Conservation (phyloP, 23 tunicate genomes). For the Botrylloides violaceus region DNA sequence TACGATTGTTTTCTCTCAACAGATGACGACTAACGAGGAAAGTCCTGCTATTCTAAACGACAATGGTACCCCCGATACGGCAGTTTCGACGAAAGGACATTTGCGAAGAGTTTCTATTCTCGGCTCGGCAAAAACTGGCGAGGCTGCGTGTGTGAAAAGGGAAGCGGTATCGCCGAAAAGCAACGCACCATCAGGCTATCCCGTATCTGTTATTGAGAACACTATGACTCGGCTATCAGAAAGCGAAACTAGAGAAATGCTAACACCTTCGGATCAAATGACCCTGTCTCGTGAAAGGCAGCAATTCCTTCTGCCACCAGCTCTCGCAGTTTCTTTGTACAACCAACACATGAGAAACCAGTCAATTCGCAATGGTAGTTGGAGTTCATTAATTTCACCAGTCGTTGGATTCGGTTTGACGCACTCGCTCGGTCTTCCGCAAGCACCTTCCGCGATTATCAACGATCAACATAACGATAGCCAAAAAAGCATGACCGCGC, state of each 20-base stretch:
- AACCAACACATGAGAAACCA: not conserved
- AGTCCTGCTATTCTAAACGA: not conserved
- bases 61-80: not conserved
- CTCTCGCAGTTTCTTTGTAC: not conserved
- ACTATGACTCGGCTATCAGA: not conserved
- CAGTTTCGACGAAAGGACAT: not conserved
- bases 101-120: not conserved
- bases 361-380: not conserved
- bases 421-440: not conserved
- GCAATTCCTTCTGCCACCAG: not conserved
- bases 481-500: constrained; percentile 2
- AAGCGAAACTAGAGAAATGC: constrained; percentile 1
- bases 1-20: not conserved
- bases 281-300: not conserved
- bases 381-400: not conserved
- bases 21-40: not conserved
- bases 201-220: not conserved
- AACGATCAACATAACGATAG: not conserved
- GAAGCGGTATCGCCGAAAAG: not conserved
- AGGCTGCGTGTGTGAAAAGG: not conserved
- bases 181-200: not conserved
- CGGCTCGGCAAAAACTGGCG: not conserved
- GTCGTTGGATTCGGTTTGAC: not conserved
- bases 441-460: not conserved
- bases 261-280: not conserved